Conservation (phyloP, 1,140 invertebrate genomes). For the Macrobrachium rosenbergii region DNA sequence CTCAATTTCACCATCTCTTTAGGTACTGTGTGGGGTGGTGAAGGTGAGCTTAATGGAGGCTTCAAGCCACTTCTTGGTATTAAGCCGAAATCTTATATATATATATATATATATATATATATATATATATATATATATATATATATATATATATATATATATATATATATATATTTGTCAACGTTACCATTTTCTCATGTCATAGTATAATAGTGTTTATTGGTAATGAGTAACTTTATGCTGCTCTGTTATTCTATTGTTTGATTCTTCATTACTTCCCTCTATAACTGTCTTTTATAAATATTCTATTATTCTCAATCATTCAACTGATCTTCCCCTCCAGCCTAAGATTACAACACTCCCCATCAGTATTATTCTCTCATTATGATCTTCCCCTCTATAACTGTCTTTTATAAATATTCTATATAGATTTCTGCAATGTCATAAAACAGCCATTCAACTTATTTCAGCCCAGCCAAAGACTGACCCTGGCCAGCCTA, state of each 20-base stretch:
- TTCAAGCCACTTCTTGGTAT: no score
- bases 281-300: no score
- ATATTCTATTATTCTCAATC: not conserved
- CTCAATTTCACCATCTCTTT: no score
- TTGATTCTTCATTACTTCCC: no score
- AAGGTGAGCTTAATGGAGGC: no score
- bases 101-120: not conserved
- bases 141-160: not conserved
- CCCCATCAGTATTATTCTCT: constrained; percentile 15
- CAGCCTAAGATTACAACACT: not conserved
- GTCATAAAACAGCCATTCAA: not conserved
- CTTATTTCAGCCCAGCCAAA: constrained; percentile 12
- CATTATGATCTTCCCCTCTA: no score
- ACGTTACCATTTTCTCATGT: not conserved
- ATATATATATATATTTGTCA: not conserved
- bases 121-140: not conserved
- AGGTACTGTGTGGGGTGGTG: no score
- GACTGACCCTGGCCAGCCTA: not conserved
- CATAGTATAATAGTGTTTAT: not conserved
- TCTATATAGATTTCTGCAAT: not conserved
- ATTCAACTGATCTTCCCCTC: not conserved
- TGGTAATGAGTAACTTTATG: no score
- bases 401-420: no score
- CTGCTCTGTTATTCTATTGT: no score
- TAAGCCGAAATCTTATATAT: not conserved